phyloP scores from a whole-genome alignment of 2,113 vertebrate genomes.

The Macaca mulatta region DNA sequence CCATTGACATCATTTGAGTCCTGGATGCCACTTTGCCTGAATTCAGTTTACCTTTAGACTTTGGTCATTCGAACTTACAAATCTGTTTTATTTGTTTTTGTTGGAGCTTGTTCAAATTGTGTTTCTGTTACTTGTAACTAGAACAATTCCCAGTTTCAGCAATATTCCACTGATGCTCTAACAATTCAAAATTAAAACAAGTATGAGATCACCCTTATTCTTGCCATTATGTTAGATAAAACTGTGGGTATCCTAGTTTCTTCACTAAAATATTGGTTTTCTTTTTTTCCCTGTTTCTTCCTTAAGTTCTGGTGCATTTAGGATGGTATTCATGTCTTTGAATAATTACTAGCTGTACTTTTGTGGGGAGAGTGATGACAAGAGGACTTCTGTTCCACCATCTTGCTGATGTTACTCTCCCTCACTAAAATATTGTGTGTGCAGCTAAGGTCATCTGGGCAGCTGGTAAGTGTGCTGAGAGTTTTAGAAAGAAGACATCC shows the following conservation, averaged over 20 bases:
- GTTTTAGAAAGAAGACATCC: not conserved
- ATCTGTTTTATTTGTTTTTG: not conserved
- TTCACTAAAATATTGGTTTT: not conserved
- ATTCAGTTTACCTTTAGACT: not conserved
- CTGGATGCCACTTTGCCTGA: not conserved
- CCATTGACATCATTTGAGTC: not conserved
- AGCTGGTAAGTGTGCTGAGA: not conserved
- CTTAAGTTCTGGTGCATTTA: not conserved
- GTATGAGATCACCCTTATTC: not conserved
- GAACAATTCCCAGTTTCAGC: not conserved
- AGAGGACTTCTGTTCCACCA: not conserved
- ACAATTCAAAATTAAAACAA: conserved; percentile 17
- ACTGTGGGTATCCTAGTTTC: not conserved
- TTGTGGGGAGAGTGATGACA: not conserved
- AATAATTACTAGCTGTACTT: not conserved
- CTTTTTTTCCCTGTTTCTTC: not conserved
- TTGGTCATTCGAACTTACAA: not conserved
- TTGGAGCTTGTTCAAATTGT: not conserved
- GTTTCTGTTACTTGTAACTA: not conserved
- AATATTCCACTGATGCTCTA: not conserved
- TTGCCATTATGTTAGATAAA: not conserved
- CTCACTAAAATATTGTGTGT: not conserved
- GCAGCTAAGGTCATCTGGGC: not conserved
- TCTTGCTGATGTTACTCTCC: not conserved
- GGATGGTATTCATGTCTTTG: not conserved